Evolutionary conservation across 2,797 vertebrate species (phyloP).

Genomic region (Setipinna tenuifilis): DNA sequence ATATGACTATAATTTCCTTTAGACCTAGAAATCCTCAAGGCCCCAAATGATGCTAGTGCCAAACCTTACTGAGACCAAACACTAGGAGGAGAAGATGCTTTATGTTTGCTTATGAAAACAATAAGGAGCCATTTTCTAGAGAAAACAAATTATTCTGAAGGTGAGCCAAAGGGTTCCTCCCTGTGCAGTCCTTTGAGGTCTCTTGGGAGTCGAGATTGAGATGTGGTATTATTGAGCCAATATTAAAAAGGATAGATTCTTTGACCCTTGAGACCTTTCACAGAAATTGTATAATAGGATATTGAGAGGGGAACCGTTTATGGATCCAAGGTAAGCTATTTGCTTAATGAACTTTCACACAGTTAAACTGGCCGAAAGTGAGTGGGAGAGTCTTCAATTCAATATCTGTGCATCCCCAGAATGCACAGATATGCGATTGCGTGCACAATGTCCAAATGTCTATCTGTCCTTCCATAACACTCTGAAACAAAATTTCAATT

Average conservation of each 20-base stretch:
- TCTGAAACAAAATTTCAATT: no score
- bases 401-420: neutral
- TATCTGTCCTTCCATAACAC: no score
- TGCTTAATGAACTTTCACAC: conserved; percentile 60
- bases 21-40: neutral
- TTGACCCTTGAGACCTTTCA: conserved; percentile 54
- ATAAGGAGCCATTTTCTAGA: conserved; percentile 1
- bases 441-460: no score
- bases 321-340: conserved; percentile 60
- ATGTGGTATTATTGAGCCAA: conserved; percentile 56
- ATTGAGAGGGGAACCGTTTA: conserved; percentile 57
- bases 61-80: neutral
- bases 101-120: conserved; percentile 44
- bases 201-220: conserved; percentile 53
- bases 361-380: neutral
- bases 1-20: no score
- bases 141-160: conserved; percentile 51
- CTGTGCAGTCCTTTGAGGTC: conserved; percentile 32
- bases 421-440: no score
- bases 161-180: conserved; percentile 50
- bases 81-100: neutral
- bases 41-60: neutral
- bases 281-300: conserved; percentile 67
- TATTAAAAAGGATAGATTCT: conserved; percentile 59
- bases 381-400: neutral